phyloP scores from a whole-genome alignment of 2,888 invertebrate genomes.

The Nymphalis polychloros region DNA sequence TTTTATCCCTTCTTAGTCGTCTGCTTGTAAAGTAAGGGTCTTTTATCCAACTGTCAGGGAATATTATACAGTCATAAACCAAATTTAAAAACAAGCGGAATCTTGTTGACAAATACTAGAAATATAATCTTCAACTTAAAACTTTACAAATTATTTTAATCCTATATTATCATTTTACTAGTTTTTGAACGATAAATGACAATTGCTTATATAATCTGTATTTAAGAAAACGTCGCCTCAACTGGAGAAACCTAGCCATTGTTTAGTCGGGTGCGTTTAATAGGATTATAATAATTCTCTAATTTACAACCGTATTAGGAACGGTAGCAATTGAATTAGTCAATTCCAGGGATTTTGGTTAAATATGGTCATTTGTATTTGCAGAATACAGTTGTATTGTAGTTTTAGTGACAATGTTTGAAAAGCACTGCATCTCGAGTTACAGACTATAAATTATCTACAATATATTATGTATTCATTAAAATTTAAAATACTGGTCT shows the following conservation, averaged over 20 bases:
- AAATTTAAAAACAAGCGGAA: not conserved
- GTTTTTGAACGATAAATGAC: not conserved
- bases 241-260: slow-evolving; percentile 6
- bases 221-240: slow-evolving; percentile 15
- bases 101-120: not conserved
- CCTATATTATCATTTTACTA: slow-evolving; percentile 2
- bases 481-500: too few relatives aligned
- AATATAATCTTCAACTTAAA: slow-evolving; percentile 1
- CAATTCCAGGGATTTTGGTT: slow-evolving; percentile 5
- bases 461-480: too few relatives aligned
- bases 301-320: slow-evolving; percentile 29
- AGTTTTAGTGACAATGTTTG: not conserved
- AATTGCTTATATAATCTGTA: slow-evolving; percentile 13
- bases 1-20: too few relatives aligned
- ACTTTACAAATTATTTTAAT: slow-evolving; percentile 6
- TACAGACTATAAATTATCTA: too few relatives aligned
- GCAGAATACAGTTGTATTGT: not conserved
- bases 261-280: slow-evolving; percentile 33
- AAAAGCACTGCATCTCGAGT: too few relatives aligned
- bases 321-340: slow-evolving; percentile 19
- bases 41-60: not conserved
- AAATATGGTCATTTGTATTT: slow-evolving; percentile 3
- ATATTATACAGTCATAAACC: not conserved
- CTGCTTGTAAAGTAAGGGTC: not conserved
- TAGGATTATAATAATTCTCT: slow-evolving; percentile 35